phyloP scores from a whole-genome alignment of 2,797 vertebrate species.

The Gallirallus australis region DNA sequence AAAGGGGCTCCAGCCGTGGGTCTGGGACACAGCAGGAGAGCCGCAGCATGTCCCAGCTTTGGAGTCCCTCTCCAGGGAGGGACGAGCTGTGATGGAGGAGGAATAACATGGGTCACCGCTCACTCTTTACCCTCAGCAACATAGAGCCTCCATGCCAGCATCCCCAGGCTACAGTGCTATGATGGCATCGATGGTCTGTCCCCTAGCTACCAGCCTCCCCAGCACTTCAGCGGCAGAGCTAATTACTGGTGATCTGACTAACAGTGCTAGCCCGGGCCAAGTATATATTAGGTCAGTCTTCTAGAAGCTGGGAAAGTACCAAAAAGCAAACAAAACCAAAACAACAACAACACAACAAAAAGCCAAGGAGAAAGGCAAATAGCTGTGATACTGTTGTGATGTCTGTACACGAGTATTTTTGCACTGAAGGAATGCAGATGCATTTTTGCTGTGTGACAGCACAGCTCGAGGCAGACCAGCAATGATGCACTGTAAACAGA shows the following conservation, averaged over 20 bases:
- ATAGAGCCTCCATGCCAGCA: neutral
- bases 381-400: slow-evolving; percentile 62
- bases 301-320: slow-evolving; percentile 48
- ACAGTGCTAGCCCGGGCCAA: neutral
- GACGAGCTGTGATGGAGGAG: neutral
- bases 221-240: neutral
- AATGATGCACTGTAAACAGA: slow-evolving; percentile 80
- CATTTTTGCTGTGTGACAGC: slow-evolving; percentile 80
- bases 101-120: neutral
- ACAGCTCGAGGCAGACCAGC: slow-evolving; percentile 63
- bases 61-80: neutral
- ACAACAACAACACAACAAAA: slow-evolving; percentile 59
- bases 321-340: slow-evolving; percentile 35
- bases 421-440: slow-evolving; percentile 77
- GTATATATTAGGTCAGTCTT: neutral
- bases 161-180: neutral
- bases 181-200: fast-evolving
- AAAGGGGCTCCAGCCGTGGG: fast-evolving
- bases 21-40: neutral
- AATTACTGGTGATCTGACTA: neutral
- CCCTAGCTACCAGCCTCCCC: neutral
- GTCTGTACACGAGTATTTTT: slow-evolving; percentile 80
- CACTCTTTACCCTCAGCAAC: neutral
- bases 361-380: slow-evolving; percentile 58
- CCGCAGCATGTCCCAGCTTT: neutral